A percentile compares a stretch with the other conserved stretches of the same genome.
Evolutionary conservation across 2,113 vertebrate genomes (phyloP).

Genomic region (Chroicocephalus ridibundus): DNA sequence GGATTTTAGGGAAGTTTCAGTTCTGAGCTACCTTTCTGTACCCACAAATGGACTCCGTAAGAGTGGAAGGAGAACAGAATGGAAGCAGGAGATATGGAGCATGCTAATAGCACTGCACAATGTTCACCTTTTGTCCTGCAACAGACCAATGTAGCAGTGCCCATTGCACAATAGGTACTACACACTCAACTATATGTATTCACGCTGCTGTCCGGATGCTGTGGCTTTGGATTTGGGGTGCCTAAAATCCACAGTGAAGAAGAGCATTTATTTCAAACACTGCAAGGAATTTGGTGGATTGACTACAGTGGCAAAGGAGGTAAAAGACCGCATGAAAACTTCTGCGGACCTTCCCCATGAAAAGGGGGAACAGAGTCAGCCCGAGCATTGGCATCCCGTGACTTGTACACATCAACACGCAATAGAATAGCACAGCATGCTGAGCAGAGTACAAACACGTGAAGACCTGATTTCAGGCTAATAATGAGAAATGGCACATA

Average conservation of each 20-base stretch:
- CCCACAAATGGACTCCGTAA: background rate
- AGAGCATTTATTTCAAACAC: background rate
- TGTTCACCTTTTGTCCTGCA: background rate
- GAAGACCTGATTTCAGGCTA: background rate
- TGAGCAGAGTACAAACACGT: background rate
- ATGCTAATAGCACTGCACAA: background rate
- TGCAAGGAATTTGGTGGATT: background rate
- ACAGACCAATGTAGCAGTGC: background rate
- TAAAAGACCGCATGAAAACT: background rate
- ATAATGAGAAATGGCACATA: background rate
- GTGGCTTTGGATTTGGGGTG: background rate
- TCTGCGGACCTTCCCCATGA: background rate
- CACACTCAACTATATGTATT: background rate
- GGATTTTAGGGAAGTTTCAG: background rate
- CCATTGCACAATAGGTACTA: background rate
- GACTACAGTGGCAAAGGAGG: background rate
- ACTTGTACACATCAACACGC: rapidly evolving
- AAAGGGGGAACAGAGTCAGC: background rate
- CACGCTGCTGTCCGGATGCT: background rate
- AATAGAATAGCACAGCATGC: rapidly evolving
- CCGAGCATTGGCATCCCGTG: background rate
- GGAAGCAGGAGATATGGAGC: background rate
- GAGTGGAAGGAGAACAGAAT: background rate
- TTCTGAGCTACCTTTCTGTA: background rate
- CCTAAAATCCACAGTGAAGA: background rate